Base-by-base conservation (phyloP, 2,888 invertebrate genomes). In the Agonopterix alstromeriana region DNA sequence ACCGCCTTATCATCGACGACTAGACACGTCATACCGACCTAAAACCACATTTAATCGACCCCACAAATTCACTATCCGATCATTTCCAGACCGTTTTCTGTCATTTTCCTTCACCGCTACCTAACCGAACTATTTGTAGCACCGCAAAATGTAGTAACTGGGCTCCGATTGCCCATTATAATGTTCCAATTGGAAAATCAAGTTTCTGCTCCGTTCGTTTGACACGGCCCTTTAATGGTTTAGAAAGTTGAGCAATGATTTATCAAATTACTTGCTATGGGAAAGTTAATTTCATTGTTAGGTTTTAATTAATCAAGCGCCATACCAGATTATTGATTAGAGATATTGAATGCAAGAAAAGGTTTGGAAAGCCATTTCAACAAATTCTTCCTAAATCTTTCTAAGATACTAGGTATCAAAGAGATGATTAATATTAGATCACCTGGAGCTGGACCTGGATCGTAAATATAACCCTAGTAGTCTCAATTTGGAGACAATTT, bases 131-230 rank as follows among this genome's bases (percentile, higher is more conserved):
- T 49, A 55, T 45, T 27, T 52, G 53, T 48, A 45, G 45, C 42
- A 63, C 71, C 71, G 64, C 76, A 71, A 76, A 76, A 70, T 58
- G 60, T 65, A 75, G 77, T 70, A 73, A 52, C 62, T 53, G 49
- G 54, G 53, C 57, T 57, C 54, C 55, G 60, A 72, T 68, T 62
- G 64, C 17, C 51, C 45, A 57, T 59, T 55, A 56, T 27, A 27
- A 27, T 5, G 27, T 38, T 44, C 53, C 57, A 56, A 55, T 59
- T 57, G 52, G 53, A 56, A 65, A 63, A 62, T 61, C 58, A 53
- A 60, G 60, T 60, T 58, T 59, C 58, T 48, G 54, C 53, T 56
- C 61, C 55, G 52, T 44, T 56, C 57, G 56, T 57, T 61, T 50
- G 53, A 46, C 46, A 49, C 38, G 42, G 52, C 46, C 54, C 43